Conservation (phyloP, 2,797 vertebrate species). For the Gallinago solitaria region DNA sequence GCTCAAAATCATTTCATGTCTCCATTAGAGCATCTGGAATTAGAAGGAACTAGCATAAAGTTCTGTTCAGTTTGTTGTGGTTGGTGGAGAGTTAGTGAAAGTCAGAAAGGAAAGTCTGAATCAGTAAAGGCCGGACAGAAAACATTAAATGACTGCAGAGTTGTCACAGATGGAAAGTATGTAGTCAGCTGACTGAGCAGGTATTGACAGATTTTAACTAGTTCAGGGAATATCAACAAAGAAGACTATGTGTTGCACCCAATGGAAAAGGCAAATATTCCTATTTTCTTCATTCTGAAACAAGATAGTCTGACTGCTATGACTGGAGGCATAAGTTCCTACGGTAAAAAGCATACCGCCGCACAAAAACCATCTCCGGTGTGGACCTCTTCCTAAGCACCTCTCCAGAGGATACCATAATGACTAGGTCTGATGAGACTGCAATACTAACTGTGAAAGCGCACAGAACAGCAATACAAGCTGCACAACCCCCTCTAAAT, state of each 20-base stretch:
- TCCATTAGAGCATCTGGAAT: background rate
- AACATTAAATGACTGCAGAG: background rate
- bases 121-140: background rate
- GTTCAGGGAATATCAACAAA: background rate
- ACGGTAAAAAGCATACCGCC: background rate
- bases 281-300: background rate
- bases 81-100: background rate
- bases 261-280: background rate
- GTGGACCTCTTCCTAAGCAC: rapidly evolving
- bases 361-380: background rate
- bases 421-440: background rate
- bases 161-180: background rate
- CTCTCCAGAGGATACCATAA: background rate
- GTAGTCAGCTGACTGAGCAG: background rate
- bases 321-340: background rate
- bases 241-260: background rate
- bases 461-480: background rate
- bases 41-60: background rate
- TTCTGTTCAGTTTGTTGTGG: background rate
- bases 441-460: background rate
- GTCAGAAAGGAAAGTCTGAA: background rate
- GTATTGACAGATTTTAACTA: background rate
- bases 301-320: background rate
- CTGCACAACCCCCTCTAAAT: background rate
- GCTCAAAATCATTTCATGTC: background rate